A percentile compares a stretch with the other conserved stretches of the same genome.
These are phyloP conservation scores for Coranthus polyacanthus DNA, from an alignment of 2,797 vertebrate genomes.

Conservation along the genomic window DNA sequence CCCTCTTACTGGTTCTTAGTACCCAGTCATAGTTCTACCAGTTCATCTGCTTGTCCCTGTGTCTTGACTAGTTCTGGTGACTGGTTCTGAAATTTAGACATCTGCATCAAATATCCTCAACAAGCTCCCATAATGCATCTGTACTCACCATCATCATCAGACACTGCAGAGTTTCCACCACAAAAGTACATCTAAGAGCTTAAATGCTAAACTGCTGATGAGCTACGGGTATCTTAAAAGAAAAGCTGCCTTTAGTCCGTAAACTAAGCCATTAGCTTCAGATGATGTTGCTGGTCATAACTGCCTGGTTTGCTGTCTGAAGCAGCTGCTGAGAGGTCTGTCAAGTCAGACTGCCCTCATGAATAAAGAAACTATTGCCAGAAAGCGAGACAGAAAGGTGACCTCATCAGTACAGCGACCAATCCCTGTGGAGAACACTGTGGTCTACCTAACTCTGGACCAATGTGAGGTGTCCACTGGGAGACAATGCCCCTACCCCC, in stretches of 20 bases:
- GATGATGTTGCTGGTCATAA: background rate
- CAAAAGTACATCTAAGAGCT: conserved; percentile 41
- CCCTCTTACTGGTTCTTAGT: background rate
- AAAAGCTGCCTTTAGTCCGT: background rate
- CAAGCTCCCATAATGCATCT: conserved; percentile 25
- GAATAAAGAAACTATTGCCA: conserved; percentile 38
- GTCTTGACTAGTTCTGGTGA: background rate
- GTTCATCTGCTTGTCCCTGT: background rate
- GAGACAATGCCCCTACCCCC: conserved; percentile 4
- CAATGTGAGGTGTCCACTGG: conserved; percentile 29
- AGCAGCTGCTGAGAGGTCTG: conserved; percentile 28
- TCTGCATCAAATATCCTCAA: background rate
- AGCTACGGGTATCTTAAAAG: background rate
- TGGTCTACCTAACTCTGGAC: conserved; percentile 8
- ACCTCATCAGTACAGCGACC: conserved; percentile 41
- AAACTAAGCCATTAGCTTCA: background rate
- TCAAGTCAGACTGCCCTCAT: conserved; percentile 32
- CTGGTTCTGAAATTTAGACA: fast-evolving
- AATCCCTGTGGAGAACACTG: conserved; percentile 46
- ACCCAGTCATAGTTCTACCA: background rate
- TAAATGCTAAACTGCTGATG: background rate
- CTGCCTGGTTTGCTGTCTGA: background rate
- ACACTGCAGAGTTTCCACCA: conserved; percentile 25
- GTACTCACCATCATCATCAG: conserved; percentile 53
- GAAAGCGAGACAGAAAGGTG: conserved; percentile 13